Evolutionary conservation across 2,888 invertebrate species (phyloP), one percentile per base, ranked within the genome.

Genomic region (Enoplolaimus lenunculus): DNA sequence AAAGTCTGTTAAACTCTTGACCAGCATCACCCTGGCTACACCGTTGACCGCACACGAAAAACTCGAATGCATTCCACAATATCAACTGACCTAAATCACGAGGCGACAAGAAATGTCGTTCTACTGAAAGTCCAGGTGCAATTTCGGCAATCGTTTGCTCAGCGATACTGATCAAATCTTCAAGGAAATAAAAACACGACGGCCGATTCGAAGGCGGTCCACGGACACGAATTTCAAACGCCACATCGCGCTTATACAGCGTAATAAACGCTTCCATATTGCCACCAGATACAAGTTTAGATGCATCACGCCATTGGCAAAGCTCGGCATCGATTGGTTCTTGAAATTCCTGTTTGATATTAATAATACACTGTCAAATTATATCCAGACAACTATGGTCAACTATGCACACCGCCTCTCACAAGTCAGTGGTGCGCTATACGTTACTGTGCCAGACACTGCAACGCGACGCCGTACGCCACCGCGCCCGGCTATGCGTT

Each of bases 221-320:
- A 0, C 84, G 78, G 1, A 82, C 82, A 73, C 80, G 78, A 64
- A 83, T 77, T 74, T 82, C 81, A n/a, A 82, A 72, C 69, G 72
- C 77, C 28, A 64, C 31, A 69, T 84, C 83, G 68, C 85, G 84
- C 3, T 71, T 64, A 74, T 86, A 86, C 74, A 87, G 81, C 1
- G 86, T 87, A 26, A 89, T 82, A 69, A 89, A 82, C 70, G 87
- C 87, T 79, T 89, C 89, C 72, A 88, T 83, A 60, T 85, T 84
- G 0, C 87, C 86, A 26, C 64, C 64, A 67, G 86, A 85, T 78
- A 87, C 87, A 75, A 88, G 82, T 79, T 88, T 88, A 57, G 87
- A 87, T 72, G 77, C 76, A 34, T 75, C 75, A 70, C 75, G 60
- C 88, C 88, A 75, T 78, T 89, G 89, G 76, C 87, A 87, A 60